These are phyloP conservation scores for Chaetophractus vellerosus DNA, from an alignment of 2,797 vertebrate genomes.

Conservation along the genomic window DNA sequence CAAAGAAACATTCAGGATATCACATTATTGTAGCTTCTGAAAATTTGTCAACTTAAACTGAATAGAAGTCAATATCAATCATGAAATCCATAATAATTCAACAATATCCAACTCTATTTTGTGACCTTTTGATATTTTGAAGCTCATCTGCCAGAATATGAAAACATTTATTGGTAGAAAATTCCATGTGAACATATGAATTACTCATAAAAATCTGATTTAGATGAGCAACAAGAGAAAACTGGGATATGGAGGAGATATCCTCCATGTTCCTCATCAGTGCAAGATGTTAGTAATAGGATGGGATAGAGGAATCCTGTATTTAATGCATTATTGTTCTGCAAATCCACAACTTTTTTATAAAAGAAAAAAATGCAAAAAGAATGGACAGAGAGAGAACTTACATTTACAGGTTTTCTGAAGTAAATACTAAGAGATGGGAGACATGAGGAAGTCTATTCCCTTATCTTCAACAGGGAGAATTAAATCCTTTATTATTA, in stretches of 20 bases:
- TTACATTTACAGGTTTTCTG: no score
- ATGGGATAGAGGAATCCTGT: no score
- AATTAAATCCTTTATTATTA: no score
- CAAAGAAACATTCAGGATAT: not conserved
- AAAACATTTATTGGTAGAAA: not conserved
- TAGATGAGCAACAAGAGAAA: not conserved
- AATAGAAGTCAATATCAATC: conserved; percentile 15
- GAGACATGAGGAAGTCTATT: no score
- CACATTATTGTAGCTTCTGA: not conserved
- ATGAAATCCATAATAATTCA: conserved; percentile 15
- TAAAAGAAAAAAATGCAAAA: no score
- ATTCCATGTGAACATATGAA: not conserved
- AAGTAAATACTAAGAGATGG: no score
- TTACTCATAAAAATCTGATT: not conserved
- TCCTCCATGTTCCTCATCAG: no score
- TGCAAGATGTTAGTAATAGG: not conserved
- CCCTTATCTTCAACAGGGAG: no score
- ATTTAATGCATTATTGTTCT: no score
- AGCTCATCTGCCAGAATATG: conserved; percentile 24
- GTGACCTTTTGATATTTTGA: conserved; percentile 36
- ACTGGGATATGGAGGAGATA: no score
- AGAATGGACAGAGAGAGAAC: no score
- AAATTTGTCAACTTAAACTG: not conserved
- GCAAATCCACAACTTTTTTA: no score
- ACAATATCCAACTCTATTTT: not conserved